Base-by-base conservation (phyloP, 1,140 invertebrate genomes). In the Drosophila novamexicana region DNA sequence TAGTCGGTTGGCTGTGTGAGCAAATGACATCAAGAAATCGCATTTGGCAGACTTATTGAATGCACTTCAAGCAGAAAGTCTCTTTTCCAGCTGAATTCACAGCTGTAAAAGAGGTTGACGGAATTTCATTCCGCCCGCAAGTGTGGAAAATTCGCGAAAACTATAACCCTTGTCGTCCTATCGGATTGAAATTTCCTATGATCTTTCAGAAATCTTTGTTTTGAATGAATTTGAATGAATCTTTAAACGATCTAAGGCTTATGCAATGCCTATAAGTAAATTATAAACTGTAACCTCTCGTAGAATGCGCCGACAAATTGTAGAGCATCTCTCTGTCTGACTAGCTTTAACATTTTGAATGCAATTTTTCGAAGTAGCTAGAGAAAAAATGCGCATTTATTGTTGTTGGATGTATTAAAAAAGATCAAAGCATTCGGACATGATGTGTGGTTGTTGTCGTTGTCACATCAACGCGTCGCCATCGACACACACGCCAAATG, bases 401-500 rank as follows among this genome's bases (percentile, higher is more conserved):
- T 80, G 47, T 61, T 52, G 45, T 75, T 54, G 63, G 18, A 16
- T 45, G 59, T 67, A 77, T 64, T n/a, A 74, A 66, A 71, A 88
- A 77, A 88, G 79, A 88, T 88, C 84, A 88, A 88, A 88, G 83
- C 37, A 68, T 53, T 83, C 22, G 71, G 34, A 5, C 57, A 56
- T 65, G 61, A 61, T 65, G 75, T 65, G 75, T 77, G 72, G 79
- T 82, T 77, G 79, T 77, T 75, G 82, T 81, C 66, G 84, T 89
- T 89, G 80, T 78, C 84, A 89, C 85, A 89, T 89, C 84, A 89
- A 89, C 84, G 75, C 84, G 64, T 77, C 81, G 77, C 84, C 82
- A 86, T 82, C 83, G 79, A 79, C 83, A 82, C 64, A 74, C 69
- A 76, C 56, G 66, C 44, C 36, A 39, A 32, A 53, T 7, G 42